Conservation (phyloP, 1,140 invertebrate species). For the Zaprionus tsacasi region DNA sequence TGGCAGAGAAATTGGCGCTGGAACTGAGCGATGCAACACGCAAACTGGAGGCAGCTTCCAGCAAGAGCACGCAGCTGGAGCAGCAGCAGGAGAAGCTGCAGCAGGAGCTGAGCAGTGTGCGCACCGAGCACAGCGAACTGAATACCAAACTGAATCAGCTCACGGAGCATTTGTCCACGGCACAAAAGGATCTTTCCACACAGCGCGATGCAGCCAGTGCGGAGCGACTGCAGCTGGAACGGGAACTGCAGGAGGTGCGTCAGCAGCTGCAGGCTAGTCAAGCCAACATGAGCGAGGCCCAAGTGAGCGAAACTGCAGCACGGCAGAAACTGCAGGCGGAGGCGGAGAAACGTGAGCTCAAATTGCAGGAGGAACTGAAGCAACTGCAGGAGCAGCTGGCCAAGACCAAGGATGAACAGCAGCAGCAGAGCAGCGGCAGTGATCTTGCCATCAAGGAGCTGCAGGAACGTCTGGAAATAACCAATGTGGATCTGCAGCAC, state of each 20-base stretch:
- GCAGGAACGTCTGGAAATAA: constrained; percentile 65
- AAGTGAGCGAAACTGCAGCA: constrained; percentile 20
- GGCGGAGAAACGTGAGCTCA: constrained; percentile 31
- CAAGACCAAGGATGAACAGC: constrained; percentile 46
- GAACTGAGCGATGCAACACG: constrained; percentile 55
- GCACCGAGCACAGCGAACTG: constrained; percentile 41
- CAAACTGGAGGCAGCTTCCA: constrained; percentile 45
- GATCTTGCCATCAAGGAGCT: constrained; percentile 59
- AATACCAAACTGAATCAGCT: constrained; percentile 58
- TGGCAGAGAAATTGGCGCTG: constrained; percentile 42
- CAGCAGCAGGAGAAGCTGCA: constrained; percentile 60
- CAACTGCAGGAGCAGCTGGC: constrained; percentile 55
- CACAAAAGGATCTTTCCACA: constrained; percentile 53
- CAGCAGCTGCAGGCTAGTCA: constrained; percentile 57
- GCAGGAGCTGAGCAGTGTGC: constrained; percentile 49
- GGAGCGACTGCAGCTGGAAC: constrained; percentile 54
- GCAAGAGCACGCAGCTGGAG: constrained; percentile 37
- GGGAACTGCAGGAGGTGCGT: constrained; percentile 52
- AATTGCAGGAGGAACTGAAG: constrained; percentile 33
- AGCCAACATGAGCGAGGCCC: constrained; percentile 23
- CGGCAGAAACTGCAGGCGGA: constrained; percentile 49
- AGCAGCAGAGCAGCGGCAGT: constrained; percentile 44
- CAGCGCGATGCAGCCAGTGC: constrained; percentile 56
- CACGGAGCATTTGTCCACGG: constrained; percentile 53
- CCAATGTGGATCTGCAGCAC: constrained; percentile 59